Evolutionary conservation across 2,797 vertebrate genomes (phyloP), one percentile per base, ranked within the genome.

Genomic region (Xerus rutilus): DNA sequence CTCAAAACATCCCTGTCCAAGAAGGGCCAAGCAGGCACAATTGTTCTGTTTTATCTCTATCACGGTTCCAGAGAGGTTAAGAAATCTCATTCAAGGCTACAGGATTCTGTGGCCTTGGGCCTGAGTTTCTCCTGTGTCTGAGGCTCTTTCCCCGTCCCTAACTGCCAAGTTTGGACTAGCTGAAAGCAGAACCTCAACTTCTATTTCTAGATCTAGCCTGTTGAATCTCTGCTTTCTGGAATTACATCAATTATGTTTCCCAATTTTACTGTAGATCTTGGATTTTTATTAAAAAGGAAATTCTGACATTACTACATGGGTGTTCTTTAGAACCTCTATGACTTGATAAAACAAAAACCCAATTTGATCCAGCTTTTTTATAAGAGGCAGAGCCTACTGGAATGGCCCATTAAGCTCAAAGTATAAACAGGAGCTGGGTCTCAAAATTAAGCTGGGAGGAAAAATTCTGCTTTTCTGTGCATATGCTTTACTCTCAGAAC

Each of bases 271-370:
- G 21, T 54, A 39, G 23, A 47, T 83, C 25, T 62, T 45, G 15
- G 43, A 32, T 91, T 91, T 86, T 94, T 87, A 86, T 79, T 86
- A 76, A 86, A 77, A 72, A 73, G 28, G 18, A 91, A 76, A 82
- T 69, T 52, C 18, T 64, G 20, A 43, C 86, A 87, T 96, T 23
- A 30, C n/a, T 25, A 74, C 25, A 4, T 23, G 23, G n/a, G 0
- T 77, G 43, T 76, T 57, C 39, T 70, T 76, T 79, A 93, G 93
- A 54, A 90, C 52, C 43, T 91, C 43, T 62, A 69, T 47, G 39
- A 85, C 15, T 49, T 20, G 30, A 14, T 17, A 30, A 28, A 93
- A 70, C 78, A 49, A 86, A 88, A 92, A 25, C 7, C 9, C 47
- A 62, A 7, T 84, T 64, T 73, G 72, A 89, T 21, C 32, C 76